Base-by-base conservation (phyloP, 2,888 invertebrate genomes). In the Drosophila ezoana region DNA sequence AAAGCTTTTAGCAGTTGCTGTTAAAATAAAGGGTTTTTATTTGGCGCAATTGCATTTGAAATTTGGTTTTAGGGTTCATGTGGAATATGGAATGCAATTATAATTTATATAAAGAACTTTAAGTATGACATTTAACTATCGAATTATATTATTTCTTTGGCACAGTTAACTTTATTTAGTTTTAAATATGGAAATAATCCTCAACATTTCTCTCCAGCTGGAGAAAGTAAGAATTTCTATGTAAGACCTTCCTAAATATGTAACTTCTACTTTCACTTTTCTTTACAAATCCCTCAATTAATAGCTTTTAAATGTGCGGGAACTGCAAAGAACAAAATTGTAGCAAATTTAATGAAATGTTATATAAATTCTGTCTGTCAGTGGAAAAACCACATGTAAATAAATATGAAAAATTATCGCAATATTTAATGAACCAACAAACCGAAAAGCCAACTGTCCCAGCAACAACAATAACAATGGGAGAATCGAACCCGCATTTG, bases 371-470 rank as follows among this genome's bases (percentile, higher is more conserved):
- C 43, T 51, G 67, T 16, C 59, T 64, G 79, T 74, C 76, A 71
- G 37, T 77, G 69, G 23, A 10, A 43, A 88, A 78, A 78, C 78
- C 87, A 80, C 87, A 82, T 86, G 78, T 72, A 88, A 80, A 88
- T 81, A 86, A 88, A 88, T 85, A 81, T 89, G 79, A 72, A 63
- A 83, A 86, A 88, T 88, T 86, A 86, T 81, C 89, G 73, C 79
- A 86, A 86, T 85, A 82, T 84, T 84, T 84, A 85, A 84, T 87
- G 83, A 87, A 76, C 69, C 82, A 79, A 69, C 79, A 83, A 85
- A 79, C 72, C 79, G 54, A 65, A 65, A 87, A 82, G 79, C 79
- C 81, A 65, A 66, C 54, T 58, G 18, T 16, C 14, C 41, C 66
- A 69, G 53, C 72, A 59, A 51, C 61, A 61, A 53, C 70, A 18